phyloP scores from a whole-genome alignment of 92 coral and sea anemone genomes.

The Hydrozoanthus gracilis region DNA sequence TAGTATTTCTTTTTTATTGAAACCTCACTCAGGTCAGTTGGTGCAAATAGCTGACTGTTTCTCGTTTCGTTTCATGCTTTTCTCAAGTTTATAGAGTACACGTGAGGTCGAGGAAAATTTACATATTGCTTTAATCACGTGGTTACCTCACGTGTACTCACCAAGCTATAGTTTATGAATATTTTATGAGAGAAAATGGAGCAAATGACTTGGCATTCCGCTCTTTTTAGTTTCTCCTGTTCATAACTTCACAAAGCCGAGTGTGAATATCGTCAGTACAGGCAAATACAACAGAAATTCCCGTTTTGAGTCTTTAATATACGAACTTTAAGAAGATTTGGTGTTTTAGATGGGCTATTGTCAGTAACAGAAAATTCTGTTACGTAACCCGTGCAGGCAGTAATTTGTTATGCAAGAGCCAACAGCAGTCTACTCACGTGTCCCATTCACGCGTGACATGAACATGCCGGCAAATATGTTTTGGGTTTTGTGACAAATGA shows the following conservation, averaged over 20 bases:
- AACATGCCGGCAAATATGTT: not conserved
- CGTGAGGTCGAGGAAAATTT: not conserved
- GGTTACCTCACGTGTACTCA: not conserved
- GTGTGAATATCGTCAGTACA: not conserved
- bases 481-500: not conserved
- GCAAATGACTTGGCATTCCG: not conserved
- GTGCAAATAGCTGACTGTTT: too few species aligned
- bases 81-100: not conserved
- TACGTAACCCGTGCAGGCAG: not conserved
- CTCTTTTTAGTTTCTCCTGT: not conserved
- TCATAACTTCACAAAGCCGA: not conserved
- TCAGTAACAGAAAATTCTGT: not conserved
- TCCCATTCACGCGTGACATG: not conserved
- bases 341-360: not conserved
- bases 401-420: not conserved
- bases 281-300: too few species aligned
- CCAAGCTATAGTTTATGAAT: not conserved
- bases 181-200: not conserved
- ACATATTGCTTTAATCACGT: not conserved
- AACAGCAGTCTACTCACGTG: not conserved
- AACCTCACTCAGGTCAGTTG: too few species aligned
- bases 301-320: too few species aligned
- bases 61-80: too few species aligned
- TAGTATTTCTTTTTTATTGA: too few species aligned
- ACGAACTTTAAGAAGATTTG: too few species aligned